A percentile compares a stretch with the other conserved stretches of the same genome.
These are phyloP conservation scores for Ormia ochracea DNA, from an alignment of 2,888 invertebrate species.

Conservation along the genomic window DNA sequence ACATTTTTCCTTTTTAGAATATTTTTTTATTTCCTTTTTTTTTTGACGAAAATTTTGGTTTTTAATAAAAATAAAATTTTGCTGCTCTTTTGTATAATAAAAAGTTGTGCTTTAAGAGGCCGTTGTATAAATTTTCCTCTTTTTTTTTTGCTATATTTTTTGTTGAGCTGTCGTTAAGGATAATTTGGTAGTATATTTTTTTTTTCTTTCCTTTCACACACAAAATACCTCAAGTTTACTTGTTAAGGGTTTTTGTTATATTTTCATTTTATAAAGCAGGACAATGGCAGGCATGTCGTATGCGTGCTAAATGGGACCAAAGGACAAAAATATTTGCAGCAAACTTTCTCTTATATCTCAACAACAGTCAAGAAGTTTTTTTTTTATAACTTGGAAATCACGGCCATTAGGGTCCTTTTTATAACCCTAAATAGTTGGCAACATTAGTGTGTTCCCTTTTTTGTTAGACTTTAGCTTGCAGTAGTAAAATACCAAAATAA, in stretches of 20 bases:
- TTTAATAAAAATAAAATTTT: not conserved
- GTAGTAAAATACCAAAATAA: not conserved
- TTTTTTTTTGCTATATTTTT: constrained; percentile 10
- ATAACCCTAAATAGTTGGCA: not conserved
- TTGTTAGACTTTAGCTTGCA: not conserved
- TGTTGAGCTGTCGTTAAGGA: constrained; percentile 47
- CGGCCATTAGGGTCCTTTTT: not conserved
- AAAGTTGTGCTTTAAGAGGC: constrained; percentile 29
- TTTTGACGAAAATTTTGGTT: not conserved
- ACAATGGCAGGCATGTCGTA: constrained; percentile 1
- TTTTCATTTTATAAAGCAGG: not conserved
- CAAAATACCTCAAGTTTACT: constrained; percentile 51
- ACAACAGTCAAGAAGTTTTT: not conserved
- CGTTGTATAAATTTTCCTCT: too few species aligned
- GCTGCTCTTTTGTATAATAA: constrained; percentile 19
- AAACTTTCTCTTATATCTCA: not conserved
- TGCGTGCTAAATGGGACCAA: not conserved
- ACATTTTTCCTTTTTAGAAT: constrained; percentile 22
- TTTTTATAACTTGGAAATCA: not conserved
- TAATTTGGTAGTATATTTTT: constrained; percentile 42
- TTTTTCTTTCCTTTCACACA: constrained; percentile 20
- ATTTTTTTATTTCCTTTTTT: constrained; percentile 20
- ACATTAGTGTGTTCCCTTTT: too few species aligned
- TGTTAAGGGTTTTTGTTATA: constrained; percentile 30
- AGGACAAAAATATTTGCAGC: not conserved